Base-by-base conservation (phyloP, 2,888 invertebrate genomes). In the Folsomia manolachei region DNA sequence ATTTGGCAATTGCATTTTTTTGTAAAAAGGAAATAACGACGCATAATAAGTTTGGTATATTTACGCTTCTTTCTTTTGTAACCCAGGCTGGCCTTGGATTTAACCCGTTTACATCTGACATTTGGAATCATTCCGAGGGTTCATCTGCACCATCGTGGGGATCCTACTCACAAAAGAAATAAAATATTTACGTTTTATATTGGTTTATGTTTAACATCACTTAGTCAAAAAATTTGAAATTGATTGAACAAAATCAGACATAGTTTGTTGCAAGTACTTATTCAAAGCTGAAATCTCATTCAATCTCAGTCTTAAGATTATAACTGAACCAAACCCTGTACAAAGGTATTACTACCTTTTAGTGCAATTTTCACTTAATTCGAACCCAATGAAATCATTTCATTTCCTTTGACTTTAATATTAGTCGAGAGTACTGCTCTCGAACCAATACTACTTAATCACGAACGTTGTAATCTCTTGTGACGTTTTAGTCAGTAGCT, bases 101-200 rank as follows among this genome's bases (percentile, higher is more conserved):
- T 83, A 90, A 91, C 86, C 91, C 91, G 14, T 89, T 91, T 84
- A 80, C 76, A n/a, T 77, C 79, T 1, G 75, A 79, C 63, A 81
- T 81, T 63, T 81, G 81, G 81, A 78, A 78, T 21, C 69, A 71
- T 61, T 63, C 74, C n/a, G 64, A 71, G 23, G 19, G 27, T 27
- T 11, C 67, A n/a, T 56, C 67, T 2, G 21, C 70, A 19, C 24
- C 70, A 19, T 26, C 70, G 11, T 70, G 70, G 70, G 21, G 63
- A 18, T 39, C 39, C 7, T 39, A 39, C 39, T 39, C 39, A 39
- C 39, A 39, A 39, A 39, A 52, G 63, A 1, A 63, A 25, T 60
- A n/a, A 51, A 51, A 21, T 60, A 21, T 14, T 39, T 9, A 14
- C 39, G 39, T 14, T 4, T 14, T 14, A 39, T 39, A 39, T 39